Base-by-base conservation (phyloP, 2,797 vertebrate genomes). In the Sebastes melanostomus region DNA sequence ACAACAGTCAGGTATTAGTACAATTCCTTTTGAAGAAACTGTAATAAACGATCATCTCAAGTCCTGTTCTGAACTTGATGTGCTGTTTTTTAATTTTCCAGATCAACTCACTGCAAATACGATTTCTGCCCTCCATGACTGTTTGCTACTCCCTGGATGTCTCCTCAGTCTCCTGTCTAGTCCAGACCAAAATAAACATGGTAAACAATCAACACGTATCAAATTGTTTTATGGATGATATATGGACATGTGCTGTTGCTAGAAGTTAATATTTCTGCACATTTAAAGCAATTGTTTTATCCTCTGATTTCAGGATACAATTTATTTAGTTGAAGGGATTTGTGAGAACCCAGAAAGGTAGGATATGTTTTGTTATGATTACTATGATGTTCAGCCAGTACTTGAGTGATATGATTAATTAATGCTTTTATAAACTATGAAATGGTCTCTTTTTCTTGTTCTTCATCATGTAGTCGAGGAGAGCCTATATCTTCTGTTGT, bases 321-420 rank as follows among this genome's bases (percentile, higher is more conserved):
- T 99, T 90, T 97, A 97, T 90, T 94, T 99, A 86, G 90, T 99
- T 84, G 98, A 99, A 92, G 97, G 97, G 73, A 94, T 97, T 91
- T 83, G 89, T 86, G 96, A 95, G 83, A 92, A 94, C 74, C 88
- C 93, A 38, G 92, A 95, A 76, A 96, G 92, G 98, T 99, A 68
- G 50, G 81, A 69, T 18, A 4, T 61, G 16, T 73, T 82, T 38
- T 71, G 2, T 16, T 50, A 25, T 46, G 1, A 73, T 72, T 72
- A 14, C 22, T 54, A 6, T 69, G 7, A 81, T 77, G 29, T 66
- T 65, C 22, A 12, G 61, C 65, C 10, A 66, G 1, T 24, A 22
- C 4, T 55, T 29, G 5, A 16, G 1, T 4, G 0, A 69, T 32
- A 4, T 58, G 13, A 6, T 65, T 11, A 38, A 6, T 65, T 11